Percentiles rank a stretch among this genome's conserved stretches.
Conservation (phyloP, 2,797 vertebrate species). For the Rhabdophis nuchalis region DNA sequence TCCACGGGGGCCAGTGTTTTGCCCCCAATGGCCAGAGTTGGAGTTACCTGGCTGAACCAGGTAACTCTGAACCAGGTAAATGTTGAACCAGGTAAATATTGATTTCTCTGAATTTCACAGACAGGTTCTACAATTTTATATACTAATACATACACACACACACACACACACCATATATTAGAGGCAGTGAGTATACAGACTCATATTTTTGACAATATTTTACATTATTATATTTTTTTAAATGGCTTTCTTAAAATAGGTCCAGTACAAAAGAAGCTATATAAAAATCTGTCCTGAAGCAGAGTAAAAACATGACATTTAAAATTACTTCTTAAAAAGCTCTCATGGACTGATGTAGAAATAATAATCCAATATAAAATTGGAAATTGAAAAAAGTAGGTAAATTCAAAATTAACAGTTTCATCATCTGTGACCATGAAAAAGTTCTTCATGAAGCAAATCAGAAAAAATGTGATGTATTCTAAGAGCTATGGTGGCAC, state of each 20-base stretch:
- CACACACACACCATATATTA: not conserved
- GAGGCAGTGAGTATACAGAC: not conserved
- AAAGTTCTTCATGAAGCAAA: not conserved
- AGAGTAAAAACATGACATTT: not conserved
- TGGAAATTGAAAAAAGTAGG: not conserved
- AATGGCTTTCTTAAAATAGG: not conserved
- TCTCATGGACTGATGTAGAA: not conserved
- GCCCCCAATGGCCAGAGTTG: too few relatives aligned
- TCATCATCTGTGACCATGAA: not conserved
- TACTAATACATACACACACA: too few relatives aligned
- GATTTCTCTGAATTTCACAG: not conserved
- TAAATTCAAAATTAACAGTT: not conserved
- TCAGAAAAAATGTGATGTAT: not conserved
- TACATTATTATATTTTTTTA: not conserved
- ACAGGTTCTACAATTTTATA: not conserved
- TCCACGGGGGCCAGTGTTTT: too few relatives aligned
- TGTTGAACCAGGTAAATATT: too few relatives aligned
- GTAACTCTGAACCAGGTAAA: too few relatives aligned
- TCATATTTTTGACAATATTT: not conserved
- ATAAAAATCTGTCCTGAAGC: not conserved
- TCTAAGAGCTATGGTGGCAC: too few relatives aligned
- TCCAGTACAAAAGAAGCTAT: not conserved
- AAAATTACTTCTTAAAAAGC: not conserved
- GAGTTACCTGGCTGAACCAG: too few relatives aligned
- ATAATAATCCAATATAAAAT: not conserved